Evolutionary conservation across 2,113 vertebrate genomes (phyloP).

Genomic region (Ellobius talpinus): DNA sequence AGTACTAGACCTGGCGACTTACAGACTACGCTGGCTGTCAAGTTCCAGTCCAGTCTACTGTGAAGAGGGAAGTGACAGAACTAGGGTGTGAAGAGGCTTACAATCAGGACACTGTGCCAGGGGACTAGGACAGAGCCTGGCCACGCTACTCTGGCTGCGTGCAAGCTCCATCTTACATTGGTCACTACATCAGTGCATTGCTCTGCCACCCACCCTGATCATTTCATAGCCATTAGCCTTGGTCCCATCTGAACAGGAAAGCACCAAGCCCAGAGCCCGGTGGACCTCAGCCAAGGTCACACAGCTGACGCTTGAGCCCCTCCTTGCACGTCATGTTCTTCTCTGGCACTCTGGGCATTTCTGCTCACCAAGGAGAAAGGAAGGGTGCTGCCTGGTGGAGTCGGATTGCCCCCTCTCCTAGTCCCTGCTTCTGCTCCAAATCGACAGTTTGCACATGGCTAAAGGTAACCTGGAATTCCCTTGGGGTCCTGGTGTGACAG

Average conservation of each 20-base stretch:
- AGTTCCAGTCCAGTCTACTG: background rate
- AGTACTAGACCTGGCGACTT: background rate
- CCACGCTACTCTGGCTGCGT: rapidly evolving
- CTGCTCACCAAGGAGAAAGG: background rate
- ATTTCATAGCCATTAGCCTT: background rate
- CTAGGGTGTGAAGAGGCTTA: background rate
- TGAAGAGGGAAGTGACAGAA: conserved; percentile 54
- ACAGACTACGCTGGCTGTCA: background rate
- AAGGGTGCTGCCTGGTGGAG: background rate
- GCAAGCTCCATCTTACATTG: background rate
- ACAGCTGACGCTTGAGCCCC: background rate
- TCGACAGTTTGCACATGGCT: background rate
- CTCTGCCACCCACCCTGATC: background rate
- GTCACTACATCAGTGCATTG: background rate
- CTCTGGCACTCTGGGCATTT: background rate
- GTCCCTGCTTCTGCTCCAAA: background rate
- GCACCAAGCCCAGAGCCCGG: background rate
- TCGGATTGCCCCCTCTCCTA: background rate
- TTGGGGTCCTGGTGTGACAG: background rate
- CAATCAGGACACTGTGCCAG: background rate
- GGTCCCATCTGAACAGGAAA: background rate
- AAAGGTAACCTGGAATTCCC: background rate
- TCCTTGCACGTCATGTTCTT: background rate
- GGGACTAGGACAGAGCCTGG: background rate
- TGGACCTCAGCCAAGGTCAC: background rate